A percentile compares a stretch with the other conserved stretches of the same genome.
phyloP scores from a whole-genome alignment of 1,140 invertebrate genomes.

The Drosophila parvula region DNA sequence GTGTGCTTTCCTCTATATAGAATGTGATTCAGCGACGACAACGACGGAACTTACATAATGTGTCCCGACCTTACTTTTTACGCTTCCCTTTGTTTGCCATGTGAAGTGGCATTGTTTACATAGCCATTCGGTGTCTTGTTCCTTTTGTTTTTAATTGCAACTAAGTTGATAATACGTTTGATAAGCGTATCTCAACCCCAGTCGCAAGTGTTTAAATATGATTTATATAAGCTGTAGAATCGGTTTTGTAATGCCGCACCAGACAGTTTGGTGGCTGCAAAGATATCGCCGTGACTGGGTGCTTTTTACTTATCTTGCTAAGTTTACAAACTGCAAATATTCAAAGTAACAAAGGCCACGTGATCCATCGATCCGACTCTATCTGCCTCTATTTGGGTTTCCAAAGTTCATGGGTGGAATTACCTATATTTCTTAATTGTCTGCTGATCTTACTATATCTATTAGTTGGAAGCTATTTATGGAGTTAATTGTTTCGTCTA shows the following conservation, averaged over 20 bases:
- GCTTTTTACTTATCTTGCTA: conserved; percentile 12
- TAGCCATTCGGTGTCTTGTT: conserved; percentile 8
- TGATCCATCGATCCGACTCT: conserved; percentile 5
- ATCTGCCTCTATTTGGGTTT: neutral
- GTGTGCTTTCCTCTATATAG: conserved; percentile 10
- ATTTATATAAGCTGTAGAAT: conserved; percentile 37
- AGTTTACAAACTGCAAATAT: conserved; percentile 14
- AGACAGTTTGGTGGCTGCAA: conserved; percentile 38
- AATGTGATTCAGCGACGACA: conserved; percentile 2
- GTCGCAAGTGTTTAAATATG: conserved; percentile 23
- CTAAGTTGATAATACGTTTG: conserved; percentile 27
- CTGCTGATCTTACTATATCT: conserved; percentile 1
- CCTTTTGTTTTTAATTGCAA: conserved; percentile 35
- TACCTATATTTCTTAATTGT: conserved; percentile 29
- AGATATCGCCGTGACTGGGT: conserved; percentile 1
- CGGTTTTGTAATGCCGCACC: conserved; percentile 35
- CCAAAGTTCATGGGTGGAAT: conserved; percentile 8
- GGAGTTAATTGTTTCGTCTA: neutral
- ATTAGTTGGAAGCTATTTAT: neutral
- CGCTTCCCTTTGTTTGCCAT: conserved; percentile 20
- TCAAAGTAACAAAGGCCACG: conserved; percentile 33
- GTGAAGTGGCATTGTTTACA: conserved; percentile 27
- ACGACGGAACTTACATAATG: conserved; percentile 51
- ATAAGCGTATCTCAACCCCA: conserved; percentile 32
- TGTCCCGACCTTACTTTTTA: conserved; percentile 60